Conservation (phyloP, 2,888 invertebrate species). For the Cantharis nigra region DNA sequence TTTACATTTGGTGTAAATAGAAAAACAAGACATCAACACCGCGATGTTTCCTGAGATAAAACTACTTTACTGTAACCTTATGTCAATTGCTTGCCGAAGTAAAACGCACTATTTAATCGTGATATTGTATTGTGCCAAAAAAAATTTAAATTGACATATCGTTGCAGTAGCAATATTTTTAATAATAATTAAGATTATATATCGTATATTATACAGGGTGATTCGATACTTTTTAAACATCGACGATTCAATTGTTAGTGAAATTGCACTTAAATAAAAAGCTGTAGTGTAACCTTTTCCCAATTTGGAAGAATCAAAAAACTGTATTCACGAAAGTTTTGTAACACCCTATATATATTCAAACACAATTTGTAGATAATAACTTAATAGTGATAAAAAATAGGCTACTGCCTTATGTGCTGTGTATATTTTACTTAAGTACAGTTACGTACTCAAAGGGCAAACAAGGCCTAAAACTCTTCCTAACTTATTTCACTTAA, state of each 20-base stretch:
- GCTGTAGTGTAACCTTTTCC: background rate
- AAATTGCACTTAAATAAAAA: background rate
- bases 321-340: background rate
- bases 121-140: conserved; percentile 32
- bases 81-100: conserved; percentile 19
- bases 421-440: conserved; percentile 29
- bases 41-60: conserved; percentile 59
- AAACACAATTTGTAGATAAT: conserved; percentile 12
- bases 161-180: conserved; percentile 25
- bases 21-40: conserved; percentile 56
- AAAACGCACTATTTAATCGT: conserved; percentile 11
- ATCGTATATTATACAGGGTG: background rate
- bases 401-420: conserved; percentile 38
- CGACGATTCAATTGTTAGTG: background rate
- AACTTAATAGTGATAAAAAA: conserved; percentile 36
- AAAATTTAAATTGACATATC: conserved; percentile 17
- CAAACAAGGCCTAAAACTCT: conserved; percentile 23
- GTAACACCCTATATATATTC: conserved; percentile 10
- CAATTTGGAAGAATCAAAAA: background rate
- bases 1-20: conserved; percentile 62
- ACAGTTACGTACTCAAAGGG: conserved; percentile 22
- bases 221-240: background rate
- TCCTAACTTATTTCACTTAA: conserved; percentile 15
- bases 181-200: background rate
- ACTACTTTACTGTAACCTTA: conserved; percentile 56